Conservation (phyloP, 2,797 vertebrate species). For the Cossypha dichroa region DNA sequence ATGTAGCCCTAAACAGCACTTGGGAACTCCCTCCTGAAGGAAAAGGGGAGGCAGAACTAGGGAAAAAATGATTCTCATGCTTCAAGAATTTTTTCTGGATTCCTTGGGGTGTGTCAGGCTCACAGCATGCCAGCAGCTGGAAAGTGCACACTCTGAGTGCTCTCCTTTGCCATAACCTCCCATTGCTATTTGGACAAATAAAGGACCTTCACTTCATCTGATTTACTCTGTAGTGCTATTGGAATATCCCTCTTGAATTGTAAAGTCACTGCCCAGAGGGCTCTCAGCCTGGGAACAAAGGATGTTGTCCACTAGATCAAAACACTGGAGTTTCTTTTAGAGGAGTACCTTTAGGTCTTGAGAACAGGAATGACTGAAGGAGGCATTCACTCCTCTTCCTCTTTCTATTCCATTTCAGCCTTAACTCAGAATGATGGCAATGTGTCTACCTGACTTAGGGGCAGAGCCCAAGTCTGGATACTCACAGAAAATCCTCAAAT, state of each 20-base stretch:
- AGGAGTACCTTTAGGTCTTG: neutral
- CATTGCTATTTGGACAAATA: neutral
- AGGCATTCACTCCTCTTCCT: neutral
- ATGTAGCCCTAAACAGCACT: neutral
- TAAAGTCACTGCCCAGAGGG: neutral
- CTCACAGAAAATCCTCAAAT: neutral
- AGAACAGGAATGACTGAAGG: neutral
- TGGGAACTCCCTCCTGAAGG: neutral
- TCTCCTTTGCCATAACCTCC: neutral
- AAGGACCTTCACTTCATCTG: neutral
- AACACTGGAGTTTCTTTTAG: neutral
- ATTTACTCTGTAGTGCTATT: neutral
- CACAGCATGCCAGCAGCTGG: neutral
- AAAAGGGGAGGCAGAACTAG: neutral
- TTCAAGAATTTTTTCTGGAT: slow-evolving; percentile 50
- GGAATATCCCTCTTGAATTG: neutral
- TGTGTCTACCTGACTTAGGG: neutral
- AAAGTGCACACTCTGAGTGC: neutral
- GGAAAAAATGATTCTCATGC: neutral
- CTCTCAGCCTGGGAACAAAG: neutral
- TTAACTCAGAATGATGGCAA: neutral
- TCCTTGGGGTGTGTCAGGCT: neutral
- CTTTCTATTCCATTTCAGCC: neutral
- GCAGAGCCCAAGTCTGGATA: neutral
- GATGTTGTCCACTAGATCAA: neutral